Base-by-base conservation (phyloP, 2,113 vertebrate genomes). In the Oenanthe oenanthe region DNA sequence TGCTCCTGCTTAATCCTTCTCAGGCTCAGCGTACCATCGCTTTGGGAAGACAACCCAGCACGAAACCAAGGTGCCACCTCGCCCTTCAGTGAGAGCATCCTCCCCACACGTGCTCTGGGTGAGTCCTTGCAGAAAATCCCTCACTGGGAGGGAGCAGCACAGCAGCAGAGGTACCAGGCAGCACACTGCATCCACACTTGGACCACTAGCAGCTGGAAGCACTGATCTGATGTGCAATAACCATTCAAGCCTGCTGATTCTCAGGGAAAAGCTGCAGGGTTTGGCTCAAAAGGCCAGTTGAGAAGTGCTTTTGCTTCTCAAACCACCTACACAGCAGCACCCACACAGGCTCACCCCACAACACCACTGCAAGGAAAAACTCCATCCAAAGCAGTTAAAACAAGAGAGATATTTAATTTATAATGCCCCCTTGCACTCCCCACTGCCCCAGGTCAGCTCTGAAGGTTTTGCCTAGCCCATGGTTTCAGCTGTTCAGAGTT, bases 71-170 rank as follows among this genome's bases (percentile, higher is more conserved):
- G 83, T 63, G 76, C 71, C 87, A 21, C 75, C 63, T 68, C 0
- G 5, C 43, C 87, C 83, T 79, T 62, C 4, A 3, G 28, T 8
- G 7, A 76, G 13, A 53, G 77, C 68, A 47, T n/a, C 45, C 50
- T 34, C 8, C 21, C 45, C 60, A 34, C 2, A 0, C 1, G 31
- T 0, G 0, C 71, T 8, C 5, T 5, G 17, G 42, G 53, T 1
- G 13, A 4, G 47, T 77, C 74, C 56, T 31, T 10, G 15, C 0
- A 1, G 48, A 67, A 58, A 72, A 76, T 7, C 24, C 31, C 47
- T 71, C 2, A 0, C 0, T n/a, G 43, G 34, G 42, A 76, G n/a
- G n/a, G 13, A 90, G 34, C 7, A 31, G 21, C 0, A 1, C 45
- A 24, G 68, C 4, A 5, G 43, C 2, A 1, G 19, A 74, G 16